Percentiles rank a stretch among this genome's conserved stretches.
Evolutionary conservation across 2,797 vertebrate genomes (phyloP).

Genomic region (Gymnocypris eckloni): DNA sequence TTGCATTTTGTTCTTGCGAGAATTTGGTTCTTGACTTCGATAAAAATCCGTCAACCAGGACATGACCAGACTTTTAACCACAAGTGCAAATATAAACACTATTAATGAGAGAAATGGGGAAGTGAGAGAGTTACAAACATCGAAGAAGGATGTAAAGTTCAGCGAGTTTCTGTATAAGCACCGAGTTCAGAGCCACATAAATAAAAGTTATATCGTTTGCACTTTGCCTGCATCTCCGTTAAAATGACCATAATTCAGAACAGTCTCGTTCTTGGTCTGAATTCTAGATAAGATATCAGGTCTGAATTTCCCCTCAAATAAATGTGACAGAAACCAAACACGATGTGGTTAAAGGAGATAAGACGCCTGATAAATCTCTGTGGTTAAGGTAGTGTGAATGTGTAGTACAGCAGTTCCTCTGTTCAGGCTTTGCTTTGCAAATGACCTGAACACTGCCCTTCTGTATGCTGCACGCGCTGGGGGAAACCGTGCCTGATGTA

Average conservation of each 20-base stretch:
- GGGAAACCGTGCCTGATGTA: background rate
- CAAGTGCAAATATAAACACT: constrained; percentile 7
- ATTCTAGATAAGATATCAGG: background rate
- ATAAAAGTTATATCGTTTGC: background rate
- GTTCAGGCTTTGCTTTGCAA: constrained; percentile 57
- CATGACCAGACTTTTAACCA: background rate
- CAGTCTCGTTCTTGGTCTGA: background rate
- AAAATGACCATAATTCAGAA: background rate
- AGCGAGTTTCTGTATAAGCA: background rate
- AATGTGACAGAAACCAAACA: constrained; percentile 35
- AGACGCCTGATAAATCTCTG: constrained; percentile 31
- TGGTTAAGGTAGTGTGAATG: background rate
- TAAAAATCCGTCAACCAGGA: background rate
- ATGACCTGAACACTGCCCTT: constrained; percentile 39
- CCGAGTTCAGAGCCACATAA: background rate
- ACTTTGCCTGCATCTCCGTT: background rate
- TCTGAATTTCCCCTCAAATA: constrained; percentile 23
- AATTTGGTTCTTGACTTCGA: background rate
- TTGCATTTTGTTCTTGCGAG: background rate
- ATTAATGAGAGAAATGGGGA: constrained; percentile 18
- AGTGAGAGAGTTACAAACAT: constrained; percentile 14
- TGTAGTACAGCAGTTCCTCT: constrained; percentile 43
- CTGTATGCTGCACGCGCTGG: background rate
- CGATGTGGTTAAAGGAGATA: constrained; percentile 35
- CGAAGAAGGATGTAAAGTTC: background rate